Evolutionary conservation across 2,113 vertebrate species (phyloP).

Genomic region (Phalacrocorax brasilianus): DNA sequence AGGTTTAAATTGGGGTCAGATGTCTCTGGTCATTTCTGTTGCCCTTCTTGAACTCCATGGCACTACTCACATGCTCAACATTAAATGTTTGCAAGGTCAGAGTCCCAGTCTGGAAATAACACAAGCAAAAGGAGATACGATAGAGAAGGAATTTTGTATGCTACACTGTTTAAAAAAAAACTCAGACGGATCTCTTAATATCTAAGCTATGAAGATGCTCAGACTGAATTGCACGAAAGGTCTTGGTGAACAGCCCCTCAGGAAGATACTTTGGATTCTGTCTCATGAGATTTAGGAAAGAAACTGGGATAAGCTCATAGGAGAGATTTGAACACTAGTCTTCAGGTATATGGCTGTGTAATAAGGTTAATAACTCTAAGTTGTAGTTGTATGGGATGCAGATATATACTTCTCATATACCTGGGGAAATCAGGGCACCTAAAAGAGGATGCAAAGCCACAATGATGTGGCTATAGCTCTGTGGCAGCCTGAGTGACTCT

Average conservation of each 20-base stretch:
- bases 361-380: background rate
- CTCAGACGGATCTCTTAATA: background rate
- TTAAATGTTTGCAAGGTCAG: background rate
- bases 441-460: background rate
- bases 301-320: background rate
- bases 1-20: slow-evolving; percentile 39
- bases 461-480: background rate
- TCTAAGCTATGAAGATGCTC: background rate
- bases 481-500: background rate
- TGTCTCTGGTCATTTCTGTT: background rate
- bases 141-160: background rate
- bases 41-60: slow-evolving; percentile 25
- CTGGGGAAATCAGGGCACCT: background rate
- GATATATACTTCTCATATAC: background rate
- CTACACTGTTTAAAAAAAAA: background rate
- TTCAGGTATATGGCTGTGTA: rapidly evolving
- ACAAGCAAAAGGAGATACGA: background rate
- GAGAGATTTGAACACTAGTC: background rate
- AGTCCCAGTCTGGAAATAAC: background rate
- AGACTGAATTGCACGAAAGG: background rate
- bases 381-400: background rate
- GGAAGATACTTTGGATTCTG: background rate
- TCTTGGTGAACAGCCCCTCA: background rate
- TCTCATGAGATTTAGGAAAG: background rate
- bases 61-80: background rate